Evolutionary conservation across 23 tunicate genomes (phyloP).

Genomic region (Trididemnum clinides): DNA sequence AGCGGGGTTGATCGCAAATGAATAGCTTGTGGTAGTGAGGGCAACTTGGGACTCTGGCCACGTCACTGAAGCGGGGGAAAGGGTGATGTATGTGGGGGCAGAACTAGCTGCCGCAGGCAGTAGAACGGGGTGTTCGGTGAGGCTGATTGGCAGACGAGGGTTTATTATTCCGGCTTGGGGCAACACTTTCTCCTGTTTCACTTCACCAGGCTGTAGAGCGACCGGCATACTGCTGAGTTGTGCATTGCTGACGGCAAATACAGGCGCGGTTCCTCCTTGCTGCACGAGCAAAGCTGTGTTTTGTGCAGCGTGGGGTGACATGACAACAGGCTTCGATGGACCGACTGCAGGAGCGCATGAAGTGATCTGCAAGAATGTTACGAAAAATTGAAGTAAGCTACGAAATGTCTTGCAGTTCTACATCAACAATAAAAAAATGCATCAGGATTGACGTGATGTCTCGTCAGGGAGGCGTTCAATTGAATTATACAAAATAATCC

Average conservation of each 20-base stretch:
- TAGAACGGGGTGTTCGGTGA: neutral
- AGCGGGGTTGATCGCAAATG: neutral
- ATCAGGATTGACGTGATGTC: no score
- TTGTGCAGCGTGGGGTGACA: neutral
- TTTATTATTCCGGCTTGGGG: neutral
- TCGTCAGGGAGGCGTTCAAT: no score
- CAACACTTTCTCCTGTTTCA: neutral
- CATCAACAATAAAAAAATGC: no score
- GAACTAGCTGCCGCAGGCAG: neutral
- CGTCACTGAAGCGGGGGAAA: neutral
- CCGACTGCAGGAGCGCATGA: no score
- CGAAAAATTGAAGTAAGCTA: neutral
- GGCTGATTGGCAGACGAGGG: neutral
- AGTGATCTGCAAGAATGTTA: no score
- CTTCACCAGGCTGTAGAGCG: neutral
- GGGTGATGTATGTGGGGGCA: slow-evolving; percentile 37
- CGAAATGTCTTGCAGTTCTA: neutral
- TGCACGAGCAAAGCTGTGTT: neutral
- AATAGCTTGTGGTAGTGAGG: neutral
- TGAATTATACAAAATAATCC: no score
- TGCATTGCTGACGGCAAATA: neutral
- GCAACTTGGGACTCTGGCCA: slow-evolving; percentile 6
- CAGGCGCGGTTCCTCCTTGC: neutral
- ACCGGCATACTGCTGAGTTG: neutral
- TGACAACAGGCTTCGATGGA: slow-evolving; percentile 1